Evolutionary conservation across 2,888 invertebrate genomes (phyloP).

Genomic region (Clitarchus hookeri): DNA sequence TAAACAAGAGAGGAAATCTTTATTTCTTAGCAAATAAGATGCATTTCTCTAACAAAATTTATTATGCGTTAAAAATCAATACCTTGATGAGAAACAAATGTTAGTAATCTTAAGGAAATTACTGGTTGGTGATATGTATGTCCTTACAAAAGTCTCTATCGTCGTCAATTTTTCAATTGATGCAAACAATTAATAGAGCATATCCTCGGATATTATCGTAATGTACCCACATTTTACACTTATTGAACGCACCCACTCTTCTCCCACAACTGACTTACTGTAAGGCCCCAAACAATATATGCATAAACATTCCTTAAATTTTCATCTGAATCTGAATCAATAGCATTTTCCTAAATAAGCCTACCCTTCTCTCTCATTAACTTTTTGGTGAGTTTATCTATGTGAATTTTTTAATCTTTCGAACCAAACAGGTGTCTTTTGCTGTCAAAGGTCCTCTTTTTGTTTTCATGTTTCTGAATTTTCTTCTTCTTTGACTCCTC

Average conservation of each 20-base stretch:
- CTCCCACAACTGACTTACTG: background rate
- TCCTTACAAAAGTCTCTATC: background rate
- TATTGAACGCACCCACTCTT: slow-evolving; percentile 18
- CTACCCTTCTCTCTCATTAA: background rate
- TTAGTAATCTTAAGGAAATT: background rate
- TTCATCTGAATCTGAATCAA: background rate
- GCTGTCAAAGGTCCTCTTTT: background rate
- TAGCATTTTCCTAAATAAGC: background rate
- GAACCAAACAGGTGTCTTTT: background rate
- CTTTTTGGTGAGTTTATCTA: background rate
- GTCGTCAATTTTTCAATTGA: slow-evolving; percentile 21
- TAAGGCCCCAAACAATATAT: slow-evolving; percentile 24
- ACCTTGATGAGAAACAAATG: background rate
- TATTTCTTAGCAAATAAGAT: background rate
- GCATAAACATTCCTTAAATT: slow-evolving; percentile 22
- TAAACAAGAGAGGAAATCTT: background rate
- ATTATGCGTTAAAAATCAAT: background rate
- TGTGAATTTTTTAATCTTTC: background rate
- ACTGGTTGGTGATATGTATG: background rate
- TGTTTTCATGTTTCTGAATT: background rate
- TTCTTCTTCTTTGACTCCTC: slow-evolving; percentile 11
- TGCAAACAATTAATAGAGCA: slow-evolving; percentile 25
- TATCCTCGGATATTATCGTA: background rate
- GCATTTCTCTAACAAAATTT: background rate
- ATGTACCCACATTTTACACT: slow-evolving; percentile 11